Conservation (phyloP, 1,140 invertebrate species). For the Drosophila subpulchrella region DNA sequence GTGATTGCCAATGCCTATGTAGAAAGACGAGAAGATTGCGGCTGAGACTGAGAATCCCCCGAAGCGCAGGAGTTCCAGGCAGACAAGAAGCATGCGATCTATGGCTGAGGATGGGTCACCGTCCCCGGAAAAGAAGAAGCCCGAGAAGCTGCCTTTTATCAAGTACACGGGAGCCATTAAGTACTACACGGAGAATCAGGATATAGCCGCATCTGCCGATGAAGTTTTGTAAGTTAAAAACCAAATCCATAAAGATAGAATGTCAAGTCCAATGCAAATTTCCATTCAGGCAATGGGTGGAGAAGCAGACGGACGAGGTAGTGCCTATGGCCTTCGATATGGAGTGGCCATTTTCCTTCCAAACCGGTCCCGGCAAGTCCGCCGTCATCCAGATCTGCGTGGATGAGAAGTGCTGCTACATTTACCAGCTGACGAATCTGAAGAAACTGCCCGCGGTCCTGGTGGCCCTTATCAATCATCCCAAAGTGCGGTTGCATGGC, state of each 20-base stretch:
- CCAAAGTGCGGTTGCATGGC: conserved; percentile 87
- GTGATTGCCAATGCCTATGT: neutral
- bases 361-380: conserved; percentile 87
- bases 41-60: conserved; percentile 68
- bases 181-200: conserved; percentile 85
- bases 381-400: conserved; percentile 87
- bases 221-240: conserved; percentile 85
- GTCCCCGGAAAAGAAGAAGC: conserved; percentile 57
- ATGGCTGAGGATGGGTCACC: conserved; percentile 64
- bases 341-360: conserved; percentile 88
- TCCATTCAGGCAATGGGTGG: conserved; percentile 82
- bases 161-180: conserved; percentile 85
- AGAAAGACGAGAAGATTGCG: conserved; percentile 46
- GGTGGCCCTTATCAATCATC: conserved; percentile 86
- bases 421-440: conserved; percentile 86
- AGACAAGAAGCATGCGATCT: conserved; percentile 68
- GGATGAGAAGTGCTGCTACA: conserved; percentile 85
- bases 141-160: conserved; percentile 80
- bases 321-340: conserved; percentile 87
- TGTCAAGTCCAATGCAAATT: neutral
- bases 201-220: conserved; percentile 86
- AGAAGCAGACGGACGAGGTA: conserved; percentile 75
- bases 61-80: conserved; percentile 67
- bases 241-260: neutral
- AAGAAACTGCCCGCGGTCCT: conserved; percentile 86